These are phyloP conservation scores for Gymnorhina tibicen DNA, from an alignment of 2,113 vertebrate genomes.

Conservation along the genomic window DNA sequence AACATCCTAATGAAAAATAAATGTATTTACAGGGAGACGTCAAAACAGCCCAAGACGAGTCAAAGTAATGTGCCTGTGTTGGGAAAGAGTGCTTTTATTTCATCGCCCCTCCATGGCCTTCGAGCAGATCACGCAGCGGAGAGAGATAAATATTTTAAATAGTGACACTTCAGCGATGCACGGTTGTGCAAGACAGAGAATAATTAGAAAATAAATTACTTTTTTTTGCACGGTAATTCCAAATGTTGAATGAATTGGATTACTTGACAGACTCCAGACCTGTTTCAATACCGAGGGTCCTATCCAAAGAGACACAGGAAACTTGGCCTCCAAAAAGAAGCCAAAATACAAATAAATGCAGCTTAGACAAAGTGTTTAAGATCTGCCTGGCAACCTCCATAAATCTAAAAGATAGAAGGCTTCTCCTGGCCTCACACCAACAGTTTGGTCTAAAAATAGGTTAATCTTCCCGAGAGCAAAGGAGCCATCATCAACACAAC, in stretches of 20 bases:
- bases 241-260: conserved; percentile 64
- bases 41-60: conserved; percentile 69
- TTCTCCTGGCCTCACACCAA: conserved; percentile 70
- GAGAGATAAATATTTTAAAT: conserved; percentile 82
- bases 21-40: conserved; percentile 75
- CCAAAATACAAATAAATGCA: conserved; percentile 40
- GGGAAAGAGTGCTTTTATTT: conserved; percentile 62
- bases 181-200: conserved; percentile 78
- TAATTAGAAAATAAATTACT: conserved; percentile 87
- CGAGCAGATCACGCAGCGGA: conserved; percentile 62
- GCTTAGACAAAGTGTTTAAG: conserved; percentile 59
- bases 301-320: not conserved
- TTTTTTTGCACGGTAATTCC: conserved; percentile 60
- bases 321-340: not conserved
- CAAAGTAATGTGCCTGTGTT: conserved; percentile 65
- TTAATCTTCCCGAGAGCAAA: conserved; percentile 73
- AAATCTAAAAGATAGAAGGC: conserved; percentile 69
- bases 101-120: conserved; percentile 70
- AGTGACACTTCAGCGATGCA: conserved; percentile 71
- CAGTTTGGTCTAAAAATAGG: conserved; percentile 73
- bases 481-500: conserved; percentile 59
- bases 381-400: conserved; percentile 72
- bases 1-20: conserved; percentile 77
- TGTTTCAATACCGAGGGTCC: not conserved
- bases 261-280: conserved; percentile 42